Percentiles rank a stretch among this genome's conserved stretches.
Conservation (phyloP, 1,140 invertebrate genomes). For the Formica selysi region DNA sequence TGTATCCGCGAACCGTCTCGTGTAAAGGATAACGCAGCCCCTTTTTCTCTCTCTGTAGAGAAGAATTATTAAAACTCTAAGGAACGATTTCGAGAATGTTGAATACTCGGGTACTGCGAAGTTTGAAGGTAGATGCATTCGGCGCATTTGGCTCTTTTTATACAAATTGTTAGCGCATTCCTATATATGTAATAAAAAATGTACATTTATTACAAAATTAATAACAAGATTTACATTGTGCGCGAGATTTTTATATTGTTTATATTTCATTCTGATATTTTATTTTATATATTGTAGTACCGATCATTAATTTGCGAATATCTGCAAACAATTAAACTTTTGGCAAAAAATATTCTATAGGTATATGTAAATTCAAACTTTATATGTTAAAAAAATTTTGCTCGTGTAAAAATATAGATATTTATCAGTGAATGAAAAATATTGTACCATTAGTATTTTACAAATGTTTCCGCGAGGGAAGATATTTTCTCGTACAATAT, state of each 20-base stretch:
- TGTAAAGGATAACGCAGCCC: not conserved
- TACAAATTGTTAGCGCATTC: not conserved
- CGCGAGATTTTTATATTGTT: conserved; percentile 1
- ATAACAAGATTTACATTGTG: conserved; percentile 22
- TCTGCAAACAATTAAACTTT: conserved; percentile 38
- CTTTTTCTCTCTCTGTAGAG: not conserved
- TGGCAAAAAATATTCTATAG: not conserved
- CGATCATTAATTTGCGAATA: conserved; percentile 28
- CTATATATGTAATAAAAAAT: not conserved
- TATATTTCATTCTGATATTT: conserved; percentile 25
- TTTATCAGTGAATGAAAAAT: conserved; percentile 18
- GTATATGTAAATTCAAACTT: not conserved
- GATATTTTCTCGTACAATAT: too few species aligned
- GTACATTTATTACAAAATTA: not conserved
- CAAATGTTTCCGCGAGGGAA: not conserved
- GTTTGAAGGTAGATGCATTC: not conserved
- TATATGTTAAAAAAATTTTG: not conserved
- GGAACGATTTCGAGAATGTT: conserved; percentile 20
- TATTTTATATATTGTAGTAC: not conserved
- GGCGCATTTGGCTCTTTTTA: not conserved
- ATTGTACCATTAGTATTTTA: conserved; percentile 30
- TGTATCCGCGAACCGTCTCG: not conserved
- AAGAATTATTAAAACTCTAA: conserved; percentile 37
- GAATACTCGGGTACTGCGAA: conserved; percentile 40
- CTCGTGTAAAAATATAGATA: conserved; percentile 32